phyloP scores from a whole-genome alignment of 2,113 vertebrate species.

The Oncorhynchus nerka region DNA sequence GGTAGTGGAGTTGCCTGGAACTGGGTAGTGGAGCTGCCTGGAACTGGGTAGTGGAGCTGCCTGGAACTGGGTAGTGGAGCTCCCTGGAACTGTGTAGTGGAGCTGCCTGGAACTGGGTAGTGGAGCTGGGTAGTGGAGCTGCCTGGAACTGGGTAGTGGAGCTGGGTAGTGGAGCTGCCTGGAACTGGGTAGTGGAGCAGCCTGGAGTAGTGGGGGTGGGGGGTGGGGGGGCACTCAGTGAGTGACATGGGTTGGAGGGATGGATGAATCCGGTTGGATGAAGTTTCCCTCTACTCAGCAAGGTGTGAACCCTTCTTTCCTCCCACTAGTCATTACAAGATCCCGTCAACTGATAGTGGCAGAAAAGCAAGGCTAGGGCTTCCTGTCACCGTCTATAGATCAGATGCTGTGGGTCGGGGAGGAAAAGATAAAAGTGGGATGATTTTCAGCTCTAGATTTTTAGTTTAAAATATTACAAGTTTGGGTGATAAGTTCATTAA shows the following conservation, averaged over 20 bases:
- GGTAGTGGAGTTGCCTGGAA: neutral
- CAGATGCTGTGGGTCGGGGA: neutral
- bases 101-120: neutral
- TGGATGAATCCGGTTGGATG: slow-evolving; percentile 54
- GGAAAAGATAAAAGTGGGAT: neutral
- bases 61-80: too few relatives aligned
- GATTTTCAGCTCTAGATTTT: neutral
- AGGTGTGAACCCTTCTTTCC: slow-evolving; percentile 61
- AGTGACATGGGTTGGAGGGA: slow-evolving; percentile 49
- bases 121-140: neutral
- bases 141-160: neutral
- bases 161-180: neutral
- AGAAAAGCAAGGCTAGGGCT: too few relatives aligned
- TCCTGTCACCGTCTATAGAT: too few relatives aligned
- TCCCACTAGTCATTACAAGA: slow-evolving; percentile 55
- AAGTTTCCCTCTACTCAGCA: slow-evolving; percentile 62
- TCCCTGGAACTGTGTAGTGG: too few relatives aligned
- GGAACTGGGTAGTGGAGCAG: neutral
- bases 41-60: neutral
- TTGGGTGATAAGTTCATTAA: neutral
- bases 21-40: too few relatives aligned
- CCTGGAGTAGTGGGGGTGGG: neutral
- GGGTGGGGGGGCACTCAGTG: slow-evolving; percentile 35
- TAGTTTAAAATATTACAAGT: neutral
- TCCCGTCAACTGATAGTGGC: slow-evolving; percentile 42